Conservation (phyloP, 2,113 vertebrate genomes). For the western clawed frog (Xenopus tropicalis) region UCB_Xtro_10.0 CM004443.2:126291501-126292000, state of each 20-base stretch:
- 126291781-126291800: slow-evolving; percentile 83
- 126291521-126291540: slow-evolving; percentile 54
- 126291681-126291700: slow-evolving; percentile 67
- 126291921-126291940: slow-evolving; percentile 64
- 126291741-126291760: slow-evolving; percentile 78
- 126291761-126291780: slow-evolving; percentile 72
- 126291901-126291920: slow-evolving; percentile 81
- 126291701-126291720: slow-evolving; percentile 61
- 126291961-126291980: slow-evolving; percentile 61
- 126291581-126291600: slow-evolving; percentile 58
- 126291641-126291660: slow-evolving; percentile 59
- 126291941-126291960: slow-evolving; percentile 63
- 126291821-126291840: slow-evolving; percentile 72
- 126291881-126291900: slow-evolving; percentile 61
- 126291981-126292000: slow-evolving; percentile 51
- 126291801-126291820: slow-evolving; percentile 72
- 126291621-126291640: slow-evolving; percentile 42
- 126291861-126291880: slow-evolving; percentile 57
- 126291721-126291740: slow-evolving; percentile 62
- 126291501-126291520: slow-evolving; percentile 4
- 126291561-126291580: slow-evolving; percentile 78
- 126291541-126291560: slow-evolving; percentile 60
- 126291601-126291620: slow-evolving; percentile 58
- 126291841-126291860: slow-evolving; percentile 69
- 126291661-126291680: slow-evolving; percentile 69